These are phyloP conservation scores for Chitala chitala DNA, from an alignment of 2,113 vertebrate genomes.

Conservation along the genomic window DNA sequence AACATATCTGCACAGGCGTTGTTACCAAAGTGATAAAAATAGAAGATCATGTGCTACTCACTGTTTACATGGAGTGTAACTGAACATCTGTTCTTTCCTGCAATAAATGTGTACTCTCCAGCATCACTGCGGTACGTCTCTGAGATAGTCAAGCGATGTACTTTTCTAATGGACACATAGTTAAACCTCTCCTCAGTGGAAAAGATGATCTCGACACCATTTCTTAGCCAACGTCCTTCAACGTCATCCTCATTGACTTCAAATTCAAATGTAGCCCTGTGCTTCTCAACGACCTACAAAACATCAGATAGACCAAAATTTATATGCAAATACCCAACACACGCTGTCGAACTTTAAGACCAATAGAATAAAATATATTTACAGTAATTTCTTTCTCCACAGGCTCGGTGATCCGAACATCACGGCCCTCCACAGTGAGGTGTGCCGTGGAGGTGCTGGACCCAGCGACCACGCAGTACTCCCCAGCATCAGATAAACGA, in stretches of 20 bases:
- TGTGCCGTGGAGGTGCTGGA: constrained; percentile 83
- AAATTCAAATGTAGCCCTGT: constrained; percentile 87
- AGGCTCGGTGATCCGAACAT: constrained; percentile 80
- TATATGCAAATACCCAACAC: neutral
- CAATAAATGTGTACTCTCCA: constrained; percentile 87
- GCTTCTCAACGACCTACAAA: constrained; percentile 83
- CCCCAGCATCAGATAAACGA: constrained; percentile 83
- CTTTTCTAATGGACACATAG: constrained; percentile 76
- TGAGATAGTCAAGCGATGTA: constrained; percentile 86
- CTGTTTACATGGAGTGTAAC: constrained; percentile 79
- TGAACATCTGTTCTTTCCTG: constrained; percentile 81
- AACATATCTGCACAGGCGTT: no score
- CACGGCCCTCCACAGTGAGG: constrained; percentile 85
- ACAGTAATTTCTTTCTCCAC: constrained; percentile 76
- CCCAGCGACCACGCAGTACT: constrained; percentile 89
- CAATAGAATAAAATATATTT: constrained; percentile 32
- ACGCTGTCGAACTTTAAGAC: neutral
- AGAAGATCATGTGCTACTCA: constrained; percentile 49
- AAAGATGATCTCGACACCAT: constrained; percentile 86
- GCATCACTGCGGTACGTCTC: constrained; percentile 85
- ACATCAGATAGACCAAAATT: neutral
- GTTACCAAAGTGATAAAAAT: neutral
- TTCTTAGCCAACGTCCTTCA: constrained; percentile 87
- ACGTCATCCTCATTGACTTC: constrained; percentile 94
- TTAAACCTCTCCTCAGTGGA: constrained; percentile 75